Conservation (phyloP, 2,113 vertebrate genomes). For the Saguinus midas region DNA sequence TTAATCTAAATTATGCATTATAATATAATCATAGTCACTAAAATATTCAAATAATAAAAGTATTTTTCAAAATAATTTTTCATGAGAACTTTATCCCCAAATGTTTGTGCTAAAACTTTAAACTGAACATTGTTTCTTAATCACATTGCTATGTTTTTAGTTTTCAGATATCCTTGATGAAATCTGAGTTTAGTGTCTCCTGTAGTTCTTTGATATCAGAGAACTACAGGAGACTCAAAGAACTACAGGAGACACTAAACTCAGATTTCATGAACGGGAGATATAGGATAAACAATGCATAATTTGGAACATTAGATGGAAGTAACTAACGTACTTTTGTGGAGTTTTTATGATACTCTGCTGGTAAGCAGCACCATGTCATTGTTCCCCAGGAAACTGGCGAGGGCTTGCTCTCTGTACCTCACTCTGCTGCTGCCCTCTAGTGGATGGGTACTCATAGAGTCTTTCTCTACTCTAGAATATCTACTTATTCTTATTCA, state of each 20-base stretch:
- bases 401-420: background rate
- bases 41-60: background rate
- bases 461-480: background rate
- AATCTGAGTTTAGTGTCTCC: slow-evolving; percentile 5
- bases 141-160: background rate
- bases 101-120: slow-evolving; percentile 9
- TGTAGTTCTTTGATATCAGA: background rate
- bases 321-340: background rate
- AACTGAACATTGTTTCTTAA: background rate
- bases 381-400: background rate
- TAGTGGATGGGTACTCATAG: background rate
- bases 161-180: background rate
- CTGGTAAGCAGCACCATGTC: background rate
- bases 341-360: background rate
- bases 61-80: slow-evolving; percentile 35
- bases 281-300: background rate
- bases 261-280: too few relatives aligned
- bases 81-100: background rate
- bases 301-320: background rate
- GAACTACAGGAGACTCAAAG: background rate
- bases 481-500: background rate
- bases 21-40: background rate
- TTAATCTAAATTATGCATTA: background rate
- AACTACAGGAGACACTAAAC: too few relatives aligned
- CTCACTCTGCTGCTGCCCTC: slow-evolving; percentile 1